These are phyloP conservation scores for Plectropomus leopardus DNA, from an alignment of 2,113 vertebrate species.

Conservation along the genomic window DNA sequence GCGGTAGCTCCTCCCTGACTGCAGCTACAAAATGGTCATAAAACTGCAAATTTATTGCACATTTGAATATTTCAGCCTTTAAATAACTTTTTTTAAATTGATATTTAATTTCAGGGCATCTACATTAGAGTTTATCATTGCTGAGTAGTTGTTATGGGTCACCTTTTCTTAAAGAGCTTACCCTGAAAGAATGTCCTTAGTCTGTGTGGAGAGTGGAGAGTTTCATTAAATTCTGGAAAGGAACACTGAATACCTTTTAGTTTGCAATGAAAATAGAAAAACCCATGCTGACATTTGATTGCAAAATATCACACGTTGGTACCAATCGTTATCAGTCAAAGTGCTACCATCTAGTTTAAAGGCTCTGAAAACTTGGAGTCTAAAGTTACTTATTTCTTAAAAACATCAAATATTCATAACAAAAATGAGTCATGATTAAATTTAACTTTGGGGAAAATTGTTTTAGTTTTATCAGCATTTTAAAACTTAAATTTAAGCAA, in stretches of 20 bases:
- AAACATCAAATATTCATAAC: too few species aligned
- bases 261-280: background rate
- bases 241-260: background rate
- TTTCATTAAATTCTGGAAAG: background rate
- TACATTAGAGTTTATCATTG: background rate
- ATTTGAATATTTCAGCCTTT: constrained; percentile 19
- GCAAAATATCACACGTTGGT: background rate
- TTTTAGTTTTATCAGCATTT: too few species aligned
- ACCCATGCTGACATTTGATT: background rate
- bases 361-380: too few species aligned
- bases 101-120: constrained; percentile 8
- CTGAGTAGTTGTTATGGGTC: constrained; percentile 16
- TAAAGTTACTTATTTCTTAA: too few species aligned
- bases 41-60: constrained; percentile 8
- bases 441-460: too few species aligned
- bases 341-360: too few species aligned
- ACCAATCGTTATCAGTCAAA: too few species aligned
- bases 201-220: constrained; percentile 11
- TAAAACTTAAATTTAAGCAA: too few species aligned
- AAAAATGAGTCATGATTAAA: too few species aligned
- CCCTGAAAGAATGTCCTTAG: constrained; percentile 15
- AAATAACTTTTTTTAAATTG: constrained; percentile 16
- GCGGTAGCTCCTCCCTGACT: background rate
- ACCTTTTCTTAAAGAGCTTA: constrained; percentile 3
- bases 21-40: background rate